A percentile compares a stretch with the other conserved stretches of the same genome.
These are phyloP conservation scores for Corbicula japonica DNA, from an alignment of 2,888 invertebrate genomes.

Conservation along the genomic window DNA sequence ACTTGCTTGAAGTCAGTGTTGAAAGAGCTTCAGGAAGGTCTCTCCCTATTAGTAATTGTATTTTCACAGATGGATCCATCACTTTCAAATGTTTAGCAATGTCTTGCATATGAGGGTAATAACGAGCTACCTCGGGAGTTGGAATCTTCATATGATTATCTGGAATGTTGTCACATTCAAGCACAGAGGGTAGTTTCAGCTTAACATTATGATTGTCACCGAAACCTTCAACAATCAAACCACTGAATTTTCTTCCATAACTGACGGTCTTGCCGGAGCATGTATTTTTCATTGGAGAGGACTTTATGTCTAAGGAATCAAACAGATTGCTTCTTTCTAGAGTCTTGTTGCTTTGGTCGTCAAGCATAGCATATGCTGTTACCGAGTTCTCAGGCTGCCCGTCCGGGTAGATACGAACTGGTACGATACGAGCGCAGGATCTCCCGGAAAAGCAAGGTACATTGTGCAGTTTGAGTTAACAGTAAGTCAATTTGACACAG, in stretches of 20 bases:
- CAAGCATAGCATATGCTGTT: slow-evolving; percentile 20
- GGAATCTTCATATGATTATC: neutral
- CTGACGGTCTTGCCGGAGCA: neutral
- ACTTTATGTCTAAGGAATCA: too few relatives aligned
- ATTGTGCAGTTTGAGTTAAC: too few relatives aligned
- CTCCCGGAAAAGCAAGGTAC: too few relatives aligned
- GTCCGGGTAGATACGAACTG: too few relatives aligned
- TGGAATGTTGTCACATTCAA: too few relatives aligned
- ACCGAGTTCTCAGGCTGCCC: too few relatives aligned
- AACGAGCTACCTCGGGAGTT: neutral
- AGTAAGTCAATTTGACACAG: too few relatives aligned
- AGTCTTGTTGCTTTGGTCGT: slow-evolving; percentile 21
- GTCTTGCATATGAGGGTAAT: slow-evolving; percentile 27
- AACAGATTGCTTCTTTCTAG: neutral
- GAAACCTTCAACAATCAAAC: neutral
- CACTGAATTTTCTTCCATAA: neutral
- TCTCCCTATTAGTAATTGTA: too few relatives aligned
- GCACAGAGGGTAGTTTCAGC: neutral
- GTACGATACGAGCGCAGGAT: too few relatives aligned
- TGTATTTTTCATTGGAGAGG: neutral
- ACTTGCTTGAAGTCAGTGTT: slow-evolving; percentile 35
- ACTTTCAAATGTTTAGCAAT: too few relatives aligned
- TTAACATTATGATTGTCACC: neutral
- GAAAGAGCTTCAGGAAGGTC: slow-evolving; percentile 37
- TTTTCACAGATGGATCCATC: too few relatives aligned